Percentiles rank a stretch among this genome's conserved stretches.
Evolutionary conservation across 2,113 vertebrate genomes (phyloP).

Genomic region (Lepus americanus): DNA sequence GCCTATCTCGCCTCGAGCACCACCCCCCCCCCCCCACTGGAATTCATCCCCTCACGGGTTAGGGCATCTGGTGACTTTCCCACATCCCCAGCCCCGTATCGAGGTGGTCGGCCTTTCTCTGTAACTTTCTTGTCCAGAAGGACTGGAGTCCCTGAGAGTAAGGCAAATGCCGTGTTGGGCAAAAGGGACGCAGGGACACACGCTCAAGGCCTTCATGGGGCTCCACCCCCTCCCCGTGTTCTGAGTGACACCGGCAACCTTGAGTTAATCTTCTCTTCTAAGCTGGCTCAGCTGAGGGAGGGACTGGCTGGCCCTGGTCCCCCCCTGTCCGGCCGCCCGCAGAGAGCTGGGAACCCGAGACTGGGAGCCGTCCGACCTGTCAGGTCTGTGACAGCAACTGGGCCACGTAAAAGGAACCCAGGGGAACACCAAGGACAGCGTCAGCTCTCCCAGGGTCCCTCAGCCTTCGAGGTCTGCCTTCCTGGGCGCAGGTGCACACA

Average conservation of each 20-base stretch:
- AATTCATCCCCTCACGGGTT: not conserved
- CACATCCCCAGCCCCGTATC: not conserved
- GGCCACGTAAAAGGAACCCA: not conserved
- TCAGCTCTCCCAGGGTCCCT: not conserved
- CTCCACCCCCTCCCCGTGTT: not conserved
- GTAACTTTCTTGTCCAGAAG: not conserved
- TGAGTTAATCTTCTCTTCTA: not conserved
- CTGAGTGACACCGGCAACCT: not conserved
- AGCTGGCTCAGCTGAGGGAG: not conserved
- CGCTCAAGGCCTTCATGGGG: not conserved
- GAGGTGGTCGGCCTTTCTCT: not conserved
- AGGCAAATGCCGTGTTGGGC: not conserved
- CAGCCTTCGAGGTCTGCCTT: not conserved
- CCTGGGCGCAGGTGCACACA: accelerated
- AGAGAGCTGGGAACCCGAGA: not conserved
- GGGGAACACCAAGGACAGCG: not conserved
- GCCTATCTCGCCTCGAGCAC: not conserved
- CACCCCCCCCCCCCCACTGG: not conserved
- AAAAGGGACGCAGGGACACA: not conserved
- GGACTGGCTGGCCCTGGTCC: not conserved
- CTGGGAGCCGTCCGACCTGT: not conserved
- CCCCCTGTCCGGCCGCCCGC: not conserved
- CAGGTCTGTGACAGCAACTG: not conserved
- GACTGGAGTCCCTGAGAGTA: not conserved
- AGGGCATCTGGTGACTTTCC: not conserved